phyloP scores from a whole-genome alignment of 2,888 invertebrate genomes.

The Ashinkailepas kermadecensis region DNA sequence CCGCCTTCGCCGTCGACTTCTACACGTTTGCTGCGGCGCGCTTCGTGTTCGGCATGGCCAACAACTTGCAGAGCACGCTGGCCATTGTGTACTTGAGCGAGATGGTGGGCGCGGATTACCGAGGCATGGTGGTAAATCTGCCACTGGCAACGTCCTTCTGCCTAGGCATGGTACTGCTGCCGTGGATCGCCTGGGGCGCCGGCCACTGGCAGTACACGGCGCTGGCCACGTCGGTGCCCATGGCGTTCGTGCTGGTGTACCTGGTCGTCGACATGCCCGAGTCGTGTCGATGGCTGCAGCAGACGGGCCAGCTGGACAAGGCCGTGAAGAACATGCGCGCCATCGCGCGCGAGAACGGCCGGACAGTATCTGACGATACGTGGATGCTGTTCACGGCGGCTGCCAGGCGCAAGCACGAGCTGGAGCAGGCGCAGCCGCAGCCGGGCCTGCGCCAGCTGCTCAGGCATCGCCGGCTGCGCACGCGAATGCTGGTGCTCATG shows the following conservation, averaged over 20 bases:
- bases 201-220: constrained; percentile 71
- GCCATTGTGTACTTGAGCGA: constrained; percentile 74
- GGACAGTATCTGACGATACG: constrained; percentile 59
- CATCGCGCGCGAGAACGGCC: constrained; percentile 70
- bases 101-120: constrained; percentile 35
- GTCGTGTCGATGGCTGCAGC: constrained; percentile 71
- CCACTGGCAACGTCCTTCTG: constrained; percentile 76
- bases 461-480: neutral
- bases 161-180: constrained; percentile 71
- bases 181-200: constrained; percentile 74
- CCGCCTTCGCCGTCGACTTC: constrained; percentile 61
- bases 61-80: constrained; percentile 62
- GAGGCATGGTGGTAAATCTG: neutral
- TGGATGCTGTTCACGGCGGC: constrained; percentile 64
- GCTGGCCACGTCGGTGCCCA: constrained; percentile 69
- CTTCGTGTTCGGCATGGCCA: constrained; percentile 78
- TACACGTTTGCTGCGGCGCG: constrained; percentile 70
- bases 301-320: constrained; percentile 72
- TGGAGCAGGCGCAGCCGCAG: neutral
- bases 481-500: neutral
- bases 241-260: constrained; percentile 42
- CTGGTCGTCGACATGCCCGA: constrained; percentile 25
- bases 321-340: constrained; percentile 68
- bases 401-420: neutral
- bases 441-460: neutral